Percentiles rank a stretch among this genome's conserved stretches.
phyloP scores from a whole-genome alignment of 2,797 vertebrate genomes.

The Peromyscus eremicus region DNA sequence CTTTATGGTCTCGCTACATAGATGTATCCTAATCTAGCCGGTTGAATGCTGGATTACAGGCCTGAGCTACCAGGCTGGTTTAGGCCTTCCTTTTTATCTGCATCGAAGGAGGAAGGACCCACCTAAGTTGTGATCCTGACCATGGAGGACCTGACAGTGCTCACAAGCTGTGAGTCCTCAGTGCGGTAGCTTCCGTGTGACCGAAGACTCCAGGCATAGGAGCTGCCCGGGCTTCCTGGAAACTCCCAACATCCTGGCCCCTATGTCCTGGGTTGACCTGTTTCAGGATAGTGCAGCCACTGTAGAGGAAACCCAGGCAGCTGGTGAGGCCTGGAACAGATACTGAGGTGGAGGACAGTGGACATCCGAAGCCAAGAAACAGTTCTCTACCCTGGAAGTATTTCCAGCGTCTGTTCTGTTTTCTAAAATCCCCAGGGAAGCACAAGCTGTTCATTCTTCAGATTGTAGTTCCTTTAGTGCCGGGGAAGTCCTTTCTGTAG shows the following conservation, averaged over 20 bases:
- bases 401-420: slow-evolving; percentile 22
- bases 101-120: background rate
- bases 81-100: slow-evolving; percentile 35
- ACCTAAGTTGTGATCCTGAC: background rate
- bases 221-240: slow-evolving; percentile 58
- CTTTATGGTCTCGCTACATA: background rate
- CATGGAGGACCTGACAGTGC: background rate
- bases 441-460: background rate
- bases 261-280: slow-evolving; percentile 77
- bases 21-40: background rate
- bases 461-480: background rate
- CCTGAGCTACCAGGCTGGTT: background rate
- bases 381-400: background rate
- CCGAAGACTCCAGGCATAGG: background rate
- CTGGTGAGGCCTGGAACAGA: slow-evolving; percentile 64
- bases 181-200: too few relatives aligned
- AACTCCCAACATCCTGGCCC: slow-evolving; percentile 53
- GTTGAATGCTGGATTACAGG: background rate
- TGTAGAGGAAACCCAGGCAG: slow-evolving; percentile 70
- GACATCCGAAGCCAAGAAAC: background rate
- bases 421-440: background rate
- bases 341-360: background rate
- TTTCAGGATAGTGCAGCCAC: slow-evolving; percentile 13
- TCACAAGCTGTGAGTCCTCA: background rate
- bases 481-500: slow-evolving; percentile 40